These are phyloP conservation scores for Anas acuta DNA, from an alignment of 2,797 vertebrate species.

Conservation along the genomic window DNA sequence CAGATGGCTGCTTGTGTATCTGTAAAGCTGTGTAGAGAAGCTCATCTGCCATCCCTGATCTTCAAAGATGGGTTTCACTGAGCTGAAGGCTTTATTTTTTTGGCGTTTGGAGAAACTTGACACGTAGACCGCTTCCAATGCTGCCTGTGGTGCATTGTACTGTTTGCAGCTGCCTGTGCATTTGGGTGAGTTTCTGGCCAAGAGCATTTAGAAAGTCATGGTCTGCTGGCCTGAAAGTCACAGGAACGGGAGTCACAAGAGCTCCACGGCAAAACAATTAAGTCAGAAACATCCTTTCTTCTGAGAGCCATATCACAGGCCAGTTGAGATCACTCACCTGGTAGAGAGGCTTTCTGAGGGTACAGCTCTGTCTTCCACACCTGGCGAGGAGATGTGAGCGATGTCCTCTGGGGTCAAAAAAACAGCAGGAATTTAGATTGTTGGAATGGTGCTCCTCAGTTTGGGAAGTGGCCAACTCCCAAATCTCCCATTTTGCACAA, in stretches of 20 bases:
- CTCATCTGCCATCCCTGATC: constrained; percentile 9
- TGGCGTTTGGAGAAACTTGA: background rate
- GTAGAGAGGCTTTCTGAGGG: background rate
- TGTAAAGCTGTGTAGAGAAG: background rate
- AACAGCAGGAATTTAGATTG: background rate
- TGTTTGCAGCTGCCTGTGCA: background rate
- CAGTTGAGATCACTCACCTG: background rate
- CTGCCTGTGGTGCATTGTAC: background rate
- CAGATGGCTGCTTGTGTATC: constrained; percentile 33
- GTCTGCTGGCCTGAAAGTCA: background rate
- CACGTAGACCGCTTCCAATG: background rate
- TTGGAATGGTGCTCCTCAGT: background rate
- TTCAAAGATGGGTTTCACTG: background rate
- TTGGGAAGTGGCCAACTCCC: background rate
- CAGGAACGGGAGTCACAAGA: background rate
- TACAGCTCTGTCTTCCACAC: background rate
- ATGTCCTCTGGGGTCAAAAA: background rate
- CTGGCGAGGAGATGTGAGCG: background rate
- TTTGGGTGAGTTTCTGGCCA: background rate
- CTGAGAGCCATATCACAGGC: background rate
- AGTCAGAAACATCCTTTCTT: background rate
- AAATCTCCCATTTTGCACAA: background rate
- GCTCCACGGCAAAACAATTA: background rate
- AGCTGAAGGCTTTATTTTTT: background rate
- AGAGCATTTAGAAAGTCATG: background rate